Base-by-base conservation (phyloP, 2,113 vertebrate species). In the Leucoraja erinaceus region DNA sequence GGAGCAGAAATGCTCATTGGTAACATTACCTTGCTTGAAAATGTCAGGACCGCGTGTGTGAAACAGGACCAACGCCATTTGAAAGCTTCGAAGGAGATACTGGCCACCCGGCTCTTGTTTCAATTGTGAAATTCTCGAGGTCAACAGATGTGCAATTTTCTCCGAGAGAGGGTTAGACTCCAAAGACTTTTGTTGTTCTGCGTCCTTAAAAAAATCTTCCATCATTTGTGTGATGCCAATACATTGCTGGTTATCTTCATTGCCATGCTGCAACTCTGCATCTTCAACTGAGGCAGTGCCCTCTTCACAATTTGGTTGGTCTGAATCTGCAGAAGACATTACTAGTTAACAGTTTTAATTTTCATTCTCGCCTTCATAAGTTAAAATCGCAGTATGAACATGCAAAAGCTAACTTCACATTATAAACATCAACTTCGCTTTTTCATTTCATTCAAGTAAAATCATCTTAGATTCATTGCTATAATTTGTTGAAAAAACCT, bases 41-140 rank as follows among this genome's bases (percentile, higher is more conserved):
- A 95, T 33, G 1, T 96, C 95, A 25, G 93, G 94, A 28, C 95
- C 95, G 0, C 96, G 96, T 93, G 94, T 94, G 94, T 91, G 96
- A 93, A 97, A 93, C 94, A 96, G 93, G 94, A 97, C 93, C 31
- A 94, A 95, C 9, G 96, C 97, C 94, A 97, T 94, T 47, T 96
- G 96, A 93, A 97, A 95, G 93, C 95, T 95, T 7, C 95, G 94
- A 4, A 93, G 94, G 0, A 66, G 11, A 0, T 97, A 97, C 22
- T 93, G 94, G 22, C 81, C 95, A 63, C 94, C 95, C 5, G 93
- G 93, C 68, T 2, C 78, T 77, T 84, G 92, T 93, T 93, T 91
- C 1, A 96, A 94, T 10, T 96, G 94, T 28, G 94, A 93, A 70
- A 96, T 95, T 94, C 95, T 97, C 93, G 93, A 94, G 0, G 94